Evolutionary conservation across 2,113 vertebrate genomes (phyloP), one percentile per base, ranked within the genome.

Genomic region (Scortum barcoo): DNA sequence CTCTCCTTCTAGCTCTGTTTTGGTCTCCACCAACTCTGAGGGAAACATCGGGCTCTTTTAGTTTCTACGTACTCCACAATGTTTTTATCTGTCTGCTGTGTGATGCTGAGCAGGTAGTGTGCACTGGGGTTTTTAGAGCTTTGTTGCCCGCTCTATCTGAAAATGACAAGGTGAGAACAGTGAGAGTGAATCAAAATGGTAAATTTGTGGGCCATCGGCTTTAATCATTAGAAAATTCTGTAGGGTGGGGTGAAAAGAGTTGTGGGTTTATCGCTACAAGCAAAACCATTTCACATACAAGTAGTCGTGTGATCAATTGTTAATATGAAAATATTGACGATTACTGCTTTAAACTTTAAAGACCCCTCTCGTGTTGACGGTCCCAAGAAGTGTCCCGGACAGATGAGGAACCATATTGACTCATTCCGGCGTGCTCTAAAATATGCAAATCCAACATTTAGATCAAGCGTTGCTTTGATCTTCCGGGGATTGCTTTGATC

Each of bases 391-490:
- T 19, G 12, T 80, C 66, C 58, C 28, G 66, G 60, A 54, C 70
- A 71, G 42, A 7, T 38, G 48, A 50, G 0, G 38, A 67, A 70
- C 40, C 63, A 80, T 10, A 79, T 53, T 72, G 84, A 86, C 61
- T 88, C 56, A 87, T 78, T 83, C 63, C 7, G n/a, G 3, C n/a
- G 1, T 53, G 44, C 65, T 75, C 42, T 72, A 76, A 88, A 88
- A 92, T 81, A 91, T 91, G 89, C 75, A 79, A 93, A 90, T 91
- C 72, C 75, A 57, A 58, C 80, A 84, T 91, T 90, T 83, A 82
- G 91, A 88, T 91, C 86, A 92, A 88, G 76, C 81, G 5, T 61
- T 62, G 48, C 88, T 92, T 93, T 93, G 91, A 93, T 92, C 86
- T 91, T 86, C 26, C 1, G 40, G 28, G 24, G 84, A 81, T n/a